Percentiles rank a stretch among this genome's conserved stretches.
Evolutionary conservation across 2,888 invertebrate genomes (phyloP).

Genomic region (Rhorus exstirpatorius): DNA sequence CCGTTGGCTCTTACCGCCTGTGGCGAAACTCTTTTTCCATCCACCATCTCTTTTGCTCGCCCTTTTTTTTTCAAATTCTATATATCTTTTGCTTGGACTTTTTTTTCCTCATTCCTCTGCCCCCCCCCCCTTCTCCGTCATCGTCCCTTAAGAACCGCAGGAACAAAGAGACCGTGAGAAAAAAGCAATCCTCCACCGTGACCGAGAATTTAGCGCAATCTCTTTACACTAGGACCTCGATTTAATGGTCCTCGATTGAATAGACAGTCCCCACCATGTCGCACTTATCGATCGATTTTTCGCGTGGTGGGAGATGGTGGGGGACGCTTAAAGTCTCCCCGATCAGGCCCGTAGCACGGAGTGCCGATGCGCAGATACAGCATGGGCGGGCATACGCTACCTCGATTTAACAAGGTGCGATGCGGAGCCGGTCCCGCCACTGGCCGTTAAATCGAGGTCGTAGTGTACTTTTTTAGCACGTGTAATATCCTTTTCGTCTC

Average conservation of each 20-base stretch:
- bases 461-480: not conserved
- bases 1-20: slow-evolving; percentile 59
- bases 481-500: not conserved
- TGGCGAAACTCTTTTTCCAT: slow-evolving; percentile 59
- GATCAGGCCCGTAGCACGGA: no score
- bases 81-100: slow-evolving; percentile 51
- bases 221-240: no score
- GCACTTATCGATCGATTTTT: no score
- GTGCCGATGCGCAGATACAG: no score
- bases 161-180: slow-evolving; percentile 71
- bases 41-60: slow-evolving; percentile 48
- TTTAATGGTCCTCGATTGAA: no score
- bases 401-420: no score
- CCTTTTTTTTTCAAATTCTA: slow-evolving; percentile 38
- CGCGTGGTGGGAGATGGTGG: no score
- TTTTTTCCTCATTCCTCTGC: slow-evolving; percentile 54
- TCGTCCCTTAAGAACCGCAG: slow-evolving; percentile 49
- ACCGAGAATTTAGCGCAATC: slow-evolving; percentile 1
- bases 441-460: no score
- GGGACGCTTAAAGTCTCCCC: no score
- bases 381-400: no score
- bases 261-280: no score
- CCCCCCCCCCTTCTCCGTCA: slow-evolving; percentile 28
- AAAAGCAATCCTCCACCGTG: slow-evolving; percentile 38
- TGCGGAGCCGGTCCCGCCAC: no score